Conservation (phyloP, 1,140 invertebrate species). For the Aphelenchoides besseyi region DNA sequence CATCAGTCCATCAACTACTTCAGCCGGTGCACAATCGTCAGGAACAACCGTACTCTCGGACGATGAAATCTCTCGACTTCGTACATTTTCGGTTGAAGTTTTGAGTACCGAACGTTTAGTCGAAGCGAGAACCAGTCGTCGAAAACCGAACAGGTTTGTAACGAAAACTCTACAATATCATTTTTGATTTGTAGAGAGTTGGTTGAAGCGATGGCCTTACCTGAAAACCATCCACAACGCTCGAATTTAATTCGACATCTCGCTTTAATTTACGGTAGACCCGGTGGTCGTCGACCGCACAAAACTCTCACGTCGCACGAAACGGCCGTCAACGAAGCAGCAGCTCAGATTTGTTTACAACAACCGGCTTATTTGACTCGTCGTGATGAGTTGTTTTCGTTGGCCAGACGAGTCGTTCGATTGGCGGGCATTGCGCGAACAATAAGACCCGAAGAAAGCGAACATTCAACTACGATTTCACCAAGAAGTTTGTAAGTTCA, state of each 20-base stretch:
- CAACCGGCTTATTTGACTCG: slow-evolving; percentile 83
- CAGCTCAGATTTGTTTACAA: slow-evolving; percentile 85
- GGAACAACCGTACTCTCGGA: slow-evolving; percentile 26
- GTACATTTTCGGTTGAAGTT: slow-evolving; percentile 30
- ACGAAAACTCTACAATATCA: background rate
- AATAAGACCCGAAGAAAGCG: slow-evolving; percentile 18
- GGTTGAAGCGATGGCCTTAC: slow-evolving; percentile 80
- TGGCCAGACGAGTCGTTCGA: slow-evolving; percentile 80
- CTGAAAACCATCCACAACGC: slow-evolving; percentile 69
- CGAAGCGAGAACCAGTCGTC: slow-evolving; percentile 38
- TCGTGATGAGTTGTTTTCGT: slow-evolving; percentile 86
- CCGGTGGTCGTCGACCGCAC: slow-evolving; percentile 90
- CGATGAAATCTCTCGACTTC: slow-evolving; percentile 24
- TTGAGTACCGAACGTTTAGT: slow-evolving; percentile 35
- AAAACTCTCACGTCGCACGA: slow-evolving; percentile 92
- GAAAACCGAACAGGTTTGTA: slow-evolving; percentile 29
- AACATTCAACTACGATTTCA: background rate
- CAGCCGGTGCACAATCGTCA: no score
- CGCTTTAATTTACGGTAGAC: slow-evolving; percentile 87
- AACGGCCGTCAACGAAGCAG: slow-evolving; percentile 93
- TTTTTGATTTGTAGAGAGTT: slow-evolving; percentile 47
- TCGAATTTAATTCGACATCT: slow-evolving; percentile 92
- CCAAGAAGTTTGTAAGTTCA: slow-evolving; percentile 1
- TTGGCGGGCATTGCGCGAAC: slow-evolving; percentile 19
- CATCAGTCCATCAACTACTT: no score